Percentiles rank a stretch among this genome's conserved stretches.
These are phyloP conservation scores for Dasysyrphus tricinctus DNA, from an alignment of 2,888 invertebrate genomes.

Conservation along the genomic window DNA sequence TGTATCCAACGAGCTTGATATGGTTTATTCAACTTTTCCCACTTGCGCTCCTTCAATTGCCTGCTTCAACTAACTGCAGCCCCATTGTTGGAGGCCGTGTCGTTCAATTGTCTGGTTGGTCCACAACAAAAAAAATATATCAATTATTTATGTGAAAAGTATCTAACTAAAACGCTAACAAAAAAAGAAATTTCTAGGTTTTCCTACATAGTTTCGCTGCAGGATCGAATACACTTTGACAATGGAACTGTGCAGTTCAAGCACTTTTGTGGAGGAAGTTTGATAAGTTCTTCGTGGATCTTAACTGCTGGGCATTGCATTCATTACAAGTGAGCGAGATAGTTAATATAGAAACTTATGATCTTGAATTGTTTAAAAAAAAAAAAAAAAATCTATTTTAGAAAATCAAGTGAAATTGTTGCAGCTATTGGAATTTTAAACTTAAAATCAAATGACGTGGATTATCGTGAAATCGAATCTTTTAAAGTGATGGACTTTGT, in stretches of 20 bases:
- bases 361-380: neutral
- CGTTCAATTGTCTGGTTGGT: slow-evolving; percentile 76
- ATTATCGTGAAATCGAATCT: slow-evolving; percentile 77
- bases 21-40: slow-evolving; percentile 48
- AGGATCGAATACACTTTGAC: slow-evolving; percentile 76
- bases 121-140: neutral
- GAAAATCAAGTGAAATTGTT: slow-evolving; percentile 77
- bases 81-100: slow-evolving; percentile 80
- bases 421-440: slow-evolving; percentile 79
- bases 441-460: slow-evolving; percentile 76
- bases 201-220: slow-evolving; percentile 81
- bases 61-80: slow-evolving; percentile 74
- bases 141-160: neutral
- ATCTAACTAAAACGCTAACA: slow-evolving; percentile 27
- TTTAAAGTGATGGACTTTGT: slow-evolving; percentile 79
- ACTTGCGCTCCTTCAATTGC: slow-evolving; percentile 54
- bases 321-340: slow-evolving; percentile 80
- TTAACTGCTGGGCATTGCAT: slow-evolving; percentile 82
- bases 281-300: slow-evolving; percentile 80
- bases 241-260: slow-evolving; percentile 69
- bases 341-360: no score
- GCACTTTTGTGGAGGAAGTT: slow-evolving; percentile 83
- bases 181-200: slow-evolving; percentile 77
- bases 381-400: slow-evolving; percentile 63
- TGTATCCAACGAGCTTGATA: slow-evolving; percentile 46